These are phyloP conservation scores for Dipodomys spectabilis DNA, from an alignment of 2,113 vertebrate genomes.

Conservation along the genomic window DNA sequence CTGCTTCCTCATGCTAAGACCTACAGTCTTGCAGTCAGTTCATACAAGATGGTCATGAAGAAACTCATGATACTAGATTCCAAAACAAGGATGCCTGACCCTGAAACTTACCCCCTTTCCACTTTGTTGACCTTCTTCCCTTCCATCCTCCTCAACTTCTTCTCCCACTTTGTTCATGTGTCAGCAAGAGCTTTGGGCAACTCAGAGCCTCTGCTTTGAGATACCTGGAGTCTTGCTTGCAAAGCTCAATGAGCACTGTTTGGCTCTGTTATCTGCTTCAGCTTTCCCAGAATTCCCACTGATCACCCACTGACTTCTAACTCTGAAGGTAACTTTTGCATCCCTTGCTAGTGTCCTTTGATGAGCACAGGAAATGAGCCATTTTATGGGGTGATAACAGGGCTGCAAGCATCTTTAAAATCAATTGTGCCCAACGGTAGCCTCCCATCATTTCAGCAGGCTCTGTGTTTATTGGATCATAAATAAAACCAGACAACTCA, in stretches of 20 bases:
- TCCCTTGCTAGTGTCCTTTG: slow-evolving; percentile 8
- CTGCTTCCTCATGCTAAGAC: neutral
- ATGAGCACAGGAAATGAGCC: slow-evolving; percentile 65
- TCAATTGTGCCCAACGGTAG: slow-evolving; percentile 15
- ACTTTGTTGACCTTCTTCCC: neutral
- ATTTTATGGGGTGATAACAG: slow-evolving; percentile 64
- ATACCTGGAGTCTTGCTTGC: no score
- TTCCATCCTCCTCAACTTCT: neutral
- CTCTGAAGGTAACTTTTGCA: slow-evolving; percentile 27
- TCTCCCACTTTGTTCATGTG: neutral
- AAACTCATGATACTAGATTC: neutral
- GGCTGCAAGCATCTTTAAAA: slow-evolving; percentile 63
- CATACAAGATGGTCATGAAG: neutral
- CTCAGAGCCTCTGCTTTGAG: neutral
- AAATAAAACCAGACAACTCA: slow-evolving; percentile 40
- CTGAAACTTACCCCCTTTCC: neutral
- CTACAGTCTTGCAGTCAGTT: neutral
- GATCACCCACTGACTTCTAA: neutral
- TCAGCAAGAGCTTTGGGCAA: neutral
- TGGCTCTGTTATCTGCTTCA: neutral
- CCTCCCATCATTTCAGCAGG: slow-evolving; percentile 23
- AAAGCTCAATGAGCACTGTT: neutral
- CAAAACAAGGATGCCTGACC: neutral
- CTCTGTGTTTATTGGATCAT: slow-evolving; percentile 36
- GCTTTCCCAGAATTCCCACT: slow-evolving; percentile 44